Base-by-base conservation (phyloP, 2,797 vertebrate species). In the Eulemur mongoz region DNA sequence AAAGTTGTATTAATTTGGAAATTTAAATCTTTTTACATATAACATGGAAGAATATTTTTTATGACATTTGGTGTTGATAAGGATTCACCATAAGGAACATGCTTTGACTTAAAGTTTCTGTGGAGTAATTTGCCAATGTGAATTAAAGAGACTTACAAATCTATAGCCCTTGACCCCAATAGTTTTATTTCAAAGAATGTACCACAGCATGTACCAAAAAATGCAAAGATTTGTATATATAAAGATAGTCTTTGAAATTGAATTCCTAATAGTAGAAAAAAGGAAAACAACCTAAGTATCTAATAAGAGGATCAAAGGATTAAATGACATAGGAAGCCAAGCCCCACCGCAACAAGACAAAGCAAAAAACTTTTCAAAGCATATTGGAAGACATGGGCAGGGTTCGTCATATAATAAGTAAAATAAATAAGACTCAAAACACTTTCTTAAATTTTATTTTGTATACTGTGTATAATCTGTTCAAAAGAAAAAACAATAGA, bases 61-160 rank as follows among this genome's bases (percentile, higher is more conserved):
- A 73, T 79, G 23, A 65, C 38, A 32, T 18, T 83, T 13, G 57
- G 7, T 35, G 22, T 75, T 82, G 32, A 7, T 91, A 54, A 88
- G 13, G 50, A 76, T 95, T 95, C 10, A 2, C 25, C 35, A 27
- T 48, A 9, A 81, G 14, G 4, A 94, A 35, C 22, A 61, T 20
- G 23, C 32, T 92, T 35, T 89, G 20, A 23, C 45, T 87, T 87
- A n/a, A 84, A 15, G 23, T 54, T 59, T 88, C 70, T 78, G 12
- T 91, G 76, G 20, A 65, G 1, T 50, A 69, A 63, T 83, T 95
- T 81, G 23, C 7, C 8, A 69, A 2, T 70, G 54, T 95, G 69
- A 79, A 52, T 86, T 82, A 93, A 91, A 86, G 9, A 79, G 13
- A 8, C 82, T 94, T 84, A 81, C 96, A 84, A 83, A 70, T 83